Conservation (phyloP, 2,797 vertebrate species). For the Sebastes umbrosus region DNA sequence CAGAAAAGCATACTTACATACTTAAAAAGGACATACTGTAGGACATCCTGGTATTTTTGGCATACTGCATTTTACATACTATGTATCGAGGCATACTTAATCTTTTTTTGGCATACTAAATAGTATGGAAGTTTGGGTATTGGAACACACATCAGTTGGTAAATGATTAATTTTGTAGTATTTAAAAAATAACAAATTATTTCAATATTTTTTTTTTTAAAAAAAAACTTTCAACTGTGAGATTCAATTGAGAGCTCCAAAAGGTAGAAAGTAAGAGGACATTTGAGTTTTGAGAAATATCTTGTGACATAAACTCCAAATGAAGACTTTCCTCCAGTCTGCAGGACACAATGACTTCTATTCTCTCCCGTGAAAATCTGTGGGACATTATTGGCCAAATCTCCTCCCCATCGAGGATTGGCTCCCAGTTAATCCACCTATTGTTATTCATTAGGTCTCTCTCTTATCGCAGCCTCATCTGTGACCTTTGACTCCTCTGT, state of each 20-base stretch:
- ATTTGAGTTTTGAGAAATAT: background rate
- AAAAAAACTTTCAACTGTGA: background rate
- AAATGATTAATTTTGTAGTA: background rate
- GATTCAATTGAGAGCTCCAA: background rate
- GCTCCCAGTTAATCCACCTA: conserved; percentile 73
- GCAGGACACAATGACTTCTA: conserved; percentile 32
- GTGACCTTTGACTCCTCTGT: conserved; percentile 76
- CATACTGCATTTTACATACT: too few relatives aligned
- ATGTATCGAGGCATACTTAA: too few relatives aligned
- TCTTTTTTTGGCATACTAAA: too few relatives aligned
- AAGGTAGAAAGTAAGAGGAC: background rate
- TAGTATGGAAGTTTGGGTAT: too few relatives aligned
- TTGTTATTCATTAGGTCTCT: conserved; percentile 78
- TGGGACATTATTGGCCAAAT: conserved; percentile 70
- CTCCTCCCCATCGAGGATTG: conserved; percentile 52
- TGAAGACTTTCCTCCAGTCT: conserved; percentile 22
- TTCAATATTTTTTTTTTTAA: background rate
- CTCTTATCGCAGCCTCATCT: conserved; percentile 74
- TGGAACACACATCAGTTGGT: too few relatives aligned
- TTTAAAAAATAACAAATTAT: background rate
- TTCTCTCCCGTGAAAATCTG: conserved; percentile 61
- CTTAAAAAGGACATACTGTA: too few relatives aligned
- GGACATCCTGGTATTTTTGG: too few relatives aligned
- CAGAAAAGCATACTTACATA: too few relatives aligned
- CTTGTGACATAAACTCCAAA: conserved; percentile 10